Evolutionary conservation across 2,113 vertebrate genomes (phyloP).

Genomic region (Rostratula benghalensis): DNA sequence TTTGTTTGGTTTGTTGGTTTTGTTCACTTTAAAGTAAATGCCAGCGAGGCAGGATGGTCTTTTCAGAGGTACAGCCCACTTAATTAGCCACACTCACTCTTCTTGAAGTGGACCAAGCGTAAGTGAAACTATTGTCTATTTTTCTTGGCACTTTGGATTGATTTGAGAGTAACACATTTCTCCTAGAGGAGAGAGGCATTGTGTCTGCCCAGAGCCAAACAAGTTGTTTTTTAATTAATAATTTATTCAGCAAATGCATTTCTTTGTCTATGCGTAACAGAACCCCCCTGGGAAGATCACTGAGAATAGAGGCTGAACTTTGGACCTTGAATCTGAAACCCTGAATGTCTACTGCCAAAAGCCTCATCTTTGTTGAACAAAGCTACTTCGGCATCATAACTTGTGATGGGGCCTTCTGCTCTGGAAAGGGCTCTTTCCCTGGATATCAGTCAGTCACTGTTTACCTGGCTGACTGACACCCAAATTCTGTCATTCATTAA

Average conservation of each 20-base stretch:
- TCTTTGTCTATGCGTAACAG: slow-evolving; percentile 15
- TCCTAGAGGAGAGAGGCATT: not conserved
- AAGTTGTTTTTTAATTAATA: slow-evolving; percentile 64
- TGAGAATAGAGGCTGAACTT: slow-evolving; percentile 27
- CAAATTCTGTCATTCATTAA: slow-evolving; percentile 34
- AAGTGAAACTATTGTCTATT: slow-evolving; percentile 1
- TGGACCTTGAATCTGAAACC: slow-evolving; percentile 45
- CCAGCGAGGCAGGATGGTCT: not conserved
- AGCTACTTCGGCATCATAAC: not conserved
- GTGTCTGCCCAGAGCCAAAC: not conserved
- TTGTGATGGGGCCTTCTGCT: not conserved
- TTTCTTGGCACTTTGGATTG: not conserved
- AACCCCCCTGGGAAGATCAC: slow-evolving; percentile 47
- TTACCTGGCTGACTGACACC: not conserved
- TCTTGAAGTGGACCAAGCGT: not conserved
- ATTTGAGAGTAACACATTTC: slow-evolving; percentile 18
- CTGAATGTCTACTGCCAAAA: not conserved
- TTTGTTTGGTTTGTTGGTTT: not conserved
- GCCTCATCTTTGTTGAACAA: not conserved
- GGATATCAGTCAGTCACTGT: not conserved
- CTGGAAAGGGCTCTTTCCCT: not conserved
- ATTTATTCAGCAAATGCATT: slow-evolving; percentile 44
- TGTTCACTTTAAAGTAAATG: not conserved
- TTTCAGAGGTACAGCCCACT: not conserved
- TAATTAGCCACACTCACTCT: not conserved